These are phyloP conservation scores for Hydrophis major DNA, from an alignment of 2,797 vertebrate genomes.

Conservation along the genomic window DNA sequence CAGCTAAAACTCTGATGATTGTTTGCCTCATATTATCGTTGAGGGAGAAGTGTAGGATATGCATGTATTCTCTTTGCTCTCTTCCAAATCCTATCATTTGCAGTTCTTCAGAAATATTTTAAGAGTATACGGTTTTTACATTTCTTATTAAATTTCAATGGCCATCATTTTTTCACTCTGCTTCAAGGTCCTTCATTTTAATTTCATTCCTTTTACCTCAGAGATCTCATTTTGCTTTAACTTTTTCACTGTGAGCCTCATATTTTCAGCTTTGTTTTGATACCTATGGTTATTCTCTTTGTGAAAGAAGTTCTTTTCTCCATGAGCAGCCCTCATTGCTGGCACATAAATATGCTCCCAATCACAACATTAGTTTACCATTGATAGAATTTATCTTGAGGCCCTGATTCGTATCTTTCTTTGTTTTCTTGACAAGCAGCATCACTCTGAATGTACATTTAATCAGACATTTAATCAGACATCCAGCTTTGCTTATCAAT, in stretches of 20 bases:
- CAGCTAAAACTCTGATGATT: background rate
- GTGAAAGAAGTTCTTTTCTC: background rate
- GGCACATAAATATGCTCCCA: background rate
- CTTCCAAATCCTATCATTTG: background rate
- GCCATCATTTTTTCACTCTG: background rate
- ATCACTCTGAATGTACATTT: background rate
- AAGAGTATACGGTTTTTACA: background rate
- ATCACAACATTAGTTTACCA: background rate
- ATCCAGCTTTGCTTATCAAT: too few species aligned
- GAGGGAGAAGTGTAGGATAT: background rate
- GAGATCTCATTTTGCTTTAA: background rate
- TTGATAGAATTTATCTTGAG: background rate
- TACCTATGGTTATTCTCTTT: background rate
- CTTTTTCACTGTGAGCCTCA: background rate
- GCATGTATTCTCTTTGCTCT: background rate
- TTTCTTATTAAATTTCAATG: background rate
- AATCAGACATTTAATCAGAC: too few species aligned
- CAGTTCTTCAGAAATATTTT: background rate
- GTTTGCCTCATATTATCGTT: background rate
- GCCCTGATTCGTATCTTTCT: background rate
- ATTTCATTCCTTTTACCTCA: conserved; percentile 9
- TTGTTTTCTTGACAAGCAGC: background rate
- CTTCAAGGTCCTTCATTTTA: background rate
- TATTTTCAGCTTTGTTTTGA: background rate
- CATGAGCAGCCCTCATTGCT: background rate